phyloP scores from a whole-genome alignment of 2,113 vertebrate species.

The Calonectris borealis region DNA sequence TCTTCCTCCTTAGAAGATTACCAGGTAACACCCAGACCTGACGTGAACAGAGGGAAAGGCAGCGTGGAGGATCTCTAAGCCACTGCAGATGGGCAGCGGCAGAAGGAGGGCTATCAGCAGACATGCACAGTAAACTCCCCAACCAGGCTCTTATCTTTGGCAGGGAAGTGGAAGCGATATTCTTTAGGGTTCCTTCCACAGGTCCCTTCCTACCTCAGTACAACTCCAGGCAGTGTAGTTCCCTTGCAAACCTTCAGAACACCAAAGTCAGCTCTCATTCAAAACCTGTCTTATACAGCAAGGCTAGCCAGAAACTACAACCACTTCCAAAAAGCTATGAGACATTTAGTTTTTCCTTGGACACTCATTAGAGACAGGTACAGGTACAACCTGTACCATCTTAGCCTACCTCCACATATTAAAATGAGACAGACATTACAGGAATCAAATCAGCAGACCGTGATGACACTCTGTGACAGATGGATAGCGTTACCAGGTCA shows the following conservation, averaged over 20 bases:
- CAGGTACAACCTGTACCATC: background rate
- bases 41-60: background rate
- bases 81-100: background rate
- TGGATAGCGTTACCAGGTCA: conserved; percentile 56
- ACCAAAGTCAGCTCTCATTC: background rate
- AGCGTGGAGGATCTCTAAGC: background rate
- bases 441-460: conserved; percentile 47
- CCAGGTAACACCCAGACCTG: background rate
- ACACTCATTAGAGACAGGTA: background rate
- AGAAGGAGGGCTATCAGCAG: background rate
- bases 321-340: background rate
- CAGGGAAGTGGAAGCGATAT: background rate
- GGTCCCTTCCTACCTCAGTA: background rate
- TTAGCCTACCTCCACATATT: conserved; percentile 12
- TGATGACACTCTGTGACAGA: conserved; percentile 52
- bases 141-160: background rate
- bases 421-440: conserved; percentile 48
- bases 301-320: background rate
- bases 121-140: background rate
- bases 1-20: background rate
- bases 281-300: background rate
- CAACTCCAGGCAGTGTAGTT: background rate
- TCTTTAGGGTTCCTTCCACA: background rate
- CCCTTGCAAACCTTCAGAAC: conserved; percentile 7
- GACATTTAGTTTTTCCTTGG: background rate